Conservation (phyloP, 1,140 invertebrate genomes). For the Drosophila takahashii region DNA sequence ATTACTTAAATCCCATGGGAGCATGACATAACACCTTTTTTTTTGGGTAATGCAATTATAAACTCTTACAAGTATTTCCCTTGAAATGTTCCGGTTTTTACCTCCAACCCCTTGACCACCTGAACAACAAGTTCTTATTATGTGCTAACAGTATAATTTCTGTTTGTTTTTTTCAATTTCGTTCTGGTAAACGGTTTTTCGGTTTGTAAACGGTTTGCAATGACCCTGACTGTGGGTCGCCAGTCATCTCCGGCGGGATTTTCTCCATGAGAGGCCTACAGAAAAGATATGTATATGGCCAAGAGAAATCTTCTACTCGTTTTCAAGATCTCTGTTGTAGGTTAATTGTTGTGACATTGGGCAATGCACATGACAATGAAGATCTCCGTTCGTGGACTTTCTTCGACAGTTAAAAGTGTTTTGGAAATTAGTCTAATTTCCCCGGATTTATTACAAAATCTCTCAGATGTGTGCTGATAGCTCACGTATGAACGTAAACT, state of each 20-base stretch:
- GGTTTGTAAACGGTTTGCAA: slow-evolving; percentile 46
- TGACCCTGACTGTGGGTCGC: slow-evolving; percentile 54
- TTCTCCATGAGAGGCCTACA: slow-evolving; percentile 45
- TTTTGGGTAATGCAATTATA: slow-evolving; percentile 29
- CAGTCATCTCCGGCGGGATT: slow-evolving; percentile 50
- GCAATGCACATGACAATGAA: slow-evolving; percentile 53
- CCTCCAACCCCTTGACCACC: slow-evolving; percentile 9
- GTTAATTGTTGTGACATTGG: slow-evolving; percentile 78
- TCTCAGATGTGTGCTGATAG: slow-evolving; percentile 35
- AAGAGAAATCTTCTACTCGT: slow-evolving; percentile 68
- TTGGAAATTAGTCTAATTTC: slow-evolving; percentile 52
- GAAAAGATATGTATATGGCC: slow-evolving; percentile 51
- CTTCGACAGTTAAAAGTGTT: slow-evolving; percentile 59
- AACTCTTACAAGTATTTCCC: slow-evolving; percentile 45
- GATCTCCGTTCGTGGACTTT: slow-evolving; percentile 47
- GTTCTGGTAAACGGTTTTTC: slow-evolving; percentile 62
- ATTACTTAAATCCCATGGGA: slow-evolving; percentile 32
- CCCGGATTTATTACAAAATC: slow-evolving; percentile 48
- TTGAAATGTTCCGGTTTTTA: slow-evolving; percentile 45
- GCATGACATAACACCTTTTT: slow-evolving; percentile 43
- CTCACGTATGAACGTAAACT: slow-evolving; percentile 31
- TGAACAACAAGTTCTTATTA: slow-evolving; percentile 50
- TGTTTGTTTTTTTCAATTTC: slow-evolving; percentile 18
- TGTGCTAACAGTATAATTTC: slow-evolving; percentile 36
- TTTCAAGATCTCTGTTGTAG: slow-evolving; percentile 72